Base-by-base conservation (phyloP, 2,888 invertebrate species). In the Octonoba sinensis region DNA sequence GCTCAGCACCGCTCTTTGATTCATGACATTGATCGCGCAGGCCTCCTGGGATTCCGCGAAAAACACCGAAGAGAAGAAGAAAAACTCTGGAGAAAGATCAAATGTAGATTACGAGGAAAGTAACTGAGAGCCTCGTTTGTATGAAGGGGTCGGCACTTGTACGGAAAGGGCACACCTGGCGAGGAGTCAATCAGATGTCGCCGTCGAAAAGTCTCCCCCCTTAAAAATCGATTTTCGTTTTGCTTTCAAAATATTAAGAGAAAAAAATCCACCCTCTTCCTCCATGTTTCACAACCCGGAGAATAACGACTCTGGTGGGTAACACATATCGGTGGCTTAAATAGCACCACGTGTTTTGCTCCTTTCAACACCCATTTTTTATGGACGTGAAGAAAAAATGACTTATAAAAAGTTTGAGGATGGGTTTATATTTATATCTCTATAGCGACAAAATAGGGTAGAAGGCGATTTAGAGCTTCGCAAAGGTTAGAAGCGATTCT, bases 151-250 rank as follows among this genome's bases (percentile, higher is more conserved):
- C 69, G 69, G 56, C 70, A 36, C 64, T 47, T 60, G 24, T 49
- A 59, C 64, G 22, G 62, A 47, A 59, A 24, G n/a, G 54, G 70
- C 62, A 59, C 81, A 81, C 81, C 81, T 81, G 81, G 81, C 47
- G 69, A 73, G 81, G 64, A 81, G 81, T 81, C 81, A 81, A 81
- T 81, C 81, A 81, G 74, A 67, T 69, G 67, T 73, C 81, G 67
- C 69, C 64, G 62, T 64, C 49, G 24, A 51, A 36, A 12, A 15
- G 36, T n/a, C 36, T 20, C 49, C 22, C 60, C 66, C 51, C 36
- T 27, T 64, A 4, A 60, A 59, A 64, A 72, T 79, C 72, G 78
- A 79, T 79, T 79, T 79, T 79, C 78, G 78, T 72, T 72, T 72
- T 79, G 49, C 51, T 71, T 78, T 57, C 46, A 51, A 27, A 75